phyloP scores from a whole-genome alignment of 2,113 vertebrate species.

The Neofelis nebulosa region DNA sequence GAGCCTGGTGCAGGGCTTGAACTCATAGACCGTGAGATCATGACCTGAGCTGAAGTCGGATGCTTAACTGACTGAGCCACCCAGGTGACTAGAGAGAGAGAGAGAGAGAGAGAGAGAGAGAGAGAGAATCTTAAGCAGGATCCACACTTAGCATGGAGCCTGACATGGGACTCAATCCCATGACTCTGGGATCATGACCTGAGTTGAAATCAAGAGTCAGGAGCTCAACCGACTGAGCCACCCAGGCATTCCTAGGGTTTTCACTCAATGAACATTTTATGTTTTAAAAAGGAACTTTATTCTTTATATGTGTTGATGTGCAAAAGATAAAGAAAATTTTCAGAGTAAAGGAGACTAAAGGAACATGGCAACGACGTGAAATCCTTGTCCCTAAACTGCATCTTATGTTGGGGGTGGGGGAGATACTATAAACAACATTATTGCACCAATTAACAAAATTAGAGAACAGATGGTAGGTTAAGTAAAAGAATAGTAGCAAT shows the following conservation, averaged over 20 bases:
- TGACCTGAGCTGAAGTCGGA: no score
- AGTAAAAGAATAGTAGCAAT: not conserved
- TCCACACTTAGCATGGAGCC: no score
- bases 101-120: no score
- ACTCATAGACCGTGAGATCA: no score
- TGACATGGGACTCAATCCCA: no score
- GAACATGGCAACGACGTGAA: not conserved
- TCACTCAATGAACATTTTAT: not conserved
- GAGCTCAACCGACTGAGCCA: no score
- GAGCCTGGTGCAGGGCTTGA: no score
- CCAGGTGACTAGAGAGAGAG: no score
- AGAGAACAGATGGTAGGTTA: not conserved
- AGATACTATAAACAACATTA: not conserved
- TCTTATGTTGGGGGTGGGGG: not conserved
- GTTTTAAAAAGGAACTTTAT: not conserved
- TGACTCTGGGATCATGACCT: no score
- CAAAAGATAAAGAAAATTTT: slow-evolving; percentile 3
- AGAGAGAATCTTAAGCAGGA: no score
- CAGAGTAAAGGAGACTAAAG: not conserved
- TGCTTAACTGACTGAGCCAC: no score
- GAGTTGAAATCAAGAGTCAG: no score
- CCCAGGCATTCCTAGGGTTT: not conserved
- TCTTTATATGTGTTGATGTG: not conserved
- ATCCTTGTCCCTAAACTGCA: not conserved
- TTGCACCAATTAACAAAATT: not conserved